Base-by-base conservation (phyloP, 2,797 vertebrate species). In the Pseudotriccus pelzelni region DNA sequence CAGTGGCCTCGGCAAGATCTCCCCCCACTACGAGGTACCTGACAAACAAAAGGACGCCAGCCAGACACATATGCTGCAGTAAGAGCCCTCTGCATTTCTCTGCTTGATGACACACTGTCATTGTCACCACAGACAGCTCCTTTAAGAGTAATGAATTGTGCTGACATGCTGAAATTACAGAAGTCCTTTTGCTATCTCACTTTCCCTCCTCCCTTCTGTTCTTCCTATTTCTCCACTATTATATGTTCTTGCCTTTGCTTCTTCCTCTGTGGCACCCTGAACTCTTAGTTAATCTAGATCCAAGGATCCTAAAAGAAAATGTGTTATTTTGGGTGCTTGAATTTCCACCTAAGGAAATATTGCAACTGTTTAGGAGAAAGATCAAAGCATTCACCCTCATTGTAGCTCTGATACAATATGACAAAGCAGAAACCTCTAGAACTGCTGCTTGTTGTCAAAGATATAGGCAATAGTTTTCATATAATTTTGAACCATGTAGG, bases 51-150 rank as follows among this genome's bases (percentile, higher is more conserved):
- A 97, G 92, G 98, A 98, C 59, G 72, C 96, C 97, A 97, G 96
- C 96, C 97, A 98, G 97, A 97, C 97, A 75, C 97, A 95, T 18
- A 97, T 91, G 94, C 97, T 98, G 78, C 98, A 97, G 98, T 98
- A 98, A 98, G 98, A 96, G 90, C 75, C 69, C 89, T 97, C 93
- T 96, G 58, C 78, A 62, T 96, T 73, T 91, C 83, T 96, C 79
- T 91, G 83, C 79, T 84, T 90, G 73, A 95, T 94, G 76, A 92
- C 74, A 39, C 72, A 37, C 74, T 92, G 43, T 87, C 88, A 62
- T 83, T 74, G 46, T 76, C 81, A 90, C 69, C 72, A 86, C 59
- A 90, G 50, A 37, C 75, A 93, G 20, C 50, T 78, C 30, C 69
- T 90, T 94, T 80, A 67, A 90, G 12, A 63, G 49, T 78, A 64